Evolutionary conservation across 2,797 vertebrate genomes (phyloP), one percentile per base, ranked within the genome.

Genomic region (Botia almorhae): DNA sequence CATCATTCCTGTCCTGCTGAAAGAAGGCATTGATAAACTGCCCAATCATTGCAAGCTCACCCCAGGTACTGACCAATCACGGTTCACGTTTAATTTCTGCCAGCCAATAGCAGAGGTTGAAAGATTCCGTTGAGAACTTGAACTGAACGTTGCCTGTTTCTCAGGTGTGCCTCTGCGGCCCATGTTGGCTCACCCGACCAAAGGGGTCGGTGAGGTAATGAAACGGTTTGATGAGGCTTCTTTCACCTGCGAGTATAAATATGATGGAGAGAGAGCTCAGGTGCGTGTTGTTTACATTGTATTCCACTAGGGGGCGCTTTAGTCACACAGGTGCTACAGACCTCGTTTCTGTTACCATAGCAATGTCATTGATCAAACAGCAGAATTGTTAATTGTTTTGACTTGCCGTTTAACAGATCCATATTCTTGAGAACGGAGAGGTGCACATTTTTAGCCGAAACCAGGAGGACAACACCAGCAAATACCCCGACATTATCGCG

Each of bases 181-280:
- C 2, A 98, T 98, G 96, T 76, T 97, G 90, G 96, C 96, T 26
- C 95, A 97, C 81, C 96, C 96, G 21, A 96, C 95, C 13, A 95
- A 95, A 33, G 95, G 95, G 0, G 93, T 98, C 11, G 91, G 93
- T 0, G 96, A 98, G 83, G 95, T 97, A 78, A 93, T 97, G 91
- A 97, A 96, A 88, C 93, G 87, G 81, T 97, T 97, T 0, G 96
- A 97, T 2, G 96, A 96, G 77, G 94, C 95, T 0, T 89, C 95
- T 3, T 97, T 97, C 88, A 97, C 96, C 84, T 98, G 96, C 89
- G 96, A 97, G 88, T 98, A 97, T 87, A 98, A 97, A 72, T 97
- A 97, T 0, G 96, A 97, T 0, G 96, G 96, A 6, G 96, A 97
- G 88, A 91, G 96, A 36, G 96, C 96, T 0, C 96, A 97, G 96